These are phyloP conservation scores for Caradrina kadenii DNA, from an alignment of 2,888 invertebrate species.

Conservation along the genomic window DNA sequence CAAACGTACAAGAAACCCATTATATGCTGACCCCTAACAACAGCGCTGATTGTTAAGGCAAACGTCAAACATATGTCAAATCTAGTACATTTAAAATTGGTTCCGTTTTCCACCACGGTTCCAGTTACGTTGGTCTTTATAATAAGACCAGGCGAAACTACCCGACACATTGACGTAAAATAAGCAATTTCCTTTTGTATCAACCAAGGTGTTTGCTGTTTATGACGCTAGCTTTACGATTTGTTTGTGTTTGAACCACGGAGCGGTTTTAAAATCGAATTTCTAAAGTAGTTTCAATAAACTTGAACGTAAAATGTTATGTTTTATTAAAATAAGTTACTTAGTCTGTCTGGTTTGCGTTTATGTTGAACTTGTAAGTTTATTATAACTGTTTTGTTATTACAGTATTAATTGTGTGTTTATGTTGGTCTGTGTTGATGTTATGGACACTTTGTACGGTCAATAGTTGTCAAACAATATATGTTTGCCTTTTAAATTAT, in stretches of 20 bases:
- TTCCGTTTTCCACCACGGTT: constrained; percentile 5
- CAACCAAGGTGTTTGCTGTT: constrained; percentile 86
- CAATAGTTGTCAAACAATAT: not conserved
- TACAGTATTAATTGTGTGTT: constrained; percentile 17
- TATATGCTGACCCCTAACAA: not conserved
- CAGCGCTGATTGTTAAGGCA: constrained; percentile 15
- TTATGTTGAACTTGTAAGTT: constrained; percentile 31
- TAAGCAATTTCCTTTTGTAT: constrained; percentile 89
- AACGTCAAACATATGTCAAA: constrained; percentile 42
- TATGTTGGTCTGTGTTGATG: constrained; percentile 4
- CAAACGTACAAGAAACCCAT: constrained; percentile 63
- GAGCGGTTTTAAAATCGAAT: constrained; percentile 81
- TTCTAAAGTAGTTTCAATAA: constrained; percentile 78
- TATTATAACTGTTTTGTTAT: constrained; percentile 38
- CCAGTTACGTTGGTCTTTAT: constrained; percentile 57
- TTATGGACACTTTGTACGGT: constrained; percentile 1
- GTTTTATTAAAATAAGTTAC: constrained; percentile 59
- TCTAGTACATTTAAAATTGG: not conserved
- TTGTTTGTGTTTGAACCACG: constrained; percentile 80
- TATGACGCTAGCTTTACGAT: constrained; percentile 86
- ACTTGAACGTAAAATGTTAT: constrained; percentile 68
- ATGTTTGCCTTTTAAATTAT: constrained; percentile 3
- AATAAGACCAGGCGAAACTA: constrained; percentile 81
- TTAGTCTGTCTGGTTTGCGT: constrained; percentile 55
- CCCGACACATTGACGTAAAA: constrained; percentile 86